These are phyloP conservation scores for Megaleporinus macrocephalus DNA, from an alignment of 2,113 vertebrate genomes.

Conservation along the genomic window DNA sequence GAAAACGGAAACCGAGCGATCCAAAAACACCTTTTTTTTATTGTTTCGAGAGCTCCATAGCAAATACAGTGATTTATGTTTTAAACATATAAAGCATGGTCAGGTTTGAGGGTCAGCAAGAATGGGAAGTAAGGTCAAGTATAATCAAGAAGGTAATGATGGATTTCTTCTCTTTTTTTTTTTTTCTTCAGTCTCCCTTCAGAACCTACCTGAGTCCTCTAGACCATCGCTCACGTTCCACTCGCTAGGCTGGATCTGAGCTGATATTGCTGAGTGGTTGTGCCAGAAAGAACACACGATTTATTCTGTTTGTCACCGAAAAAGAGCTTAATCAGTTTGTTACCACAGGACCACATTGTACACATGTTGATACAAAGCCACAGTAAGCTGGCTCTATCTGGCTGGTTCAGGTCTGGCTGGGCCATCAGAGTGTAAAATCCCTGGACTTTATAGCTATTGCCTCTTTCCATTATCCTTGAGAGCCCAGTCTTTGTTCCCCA, in stretches of 20 bases:
- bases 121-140: slow-evolving; percentile 57
- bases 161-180: slow-evolving; percentile 31
- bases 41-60: slow-evolving; percentile 19
- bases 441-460: slow-evolving; percentile 29
- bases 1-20: not conserved
- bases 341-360: slow-evolving; percentile 7
- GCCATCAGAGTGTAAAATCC: slow-evolving; percentile 3
- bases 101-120: slow-evolving; percentile 46
- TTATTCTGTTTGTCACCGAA: slow-evolving; percentile 7
- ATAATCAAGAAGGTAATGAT: slow-evolving; percentile 49
- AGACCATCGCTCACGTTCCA: not conserved
- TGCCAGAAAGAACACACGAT: slow-evolving; percentile 4
- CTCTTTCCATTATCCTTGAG: slow-evolving; percentile 42
- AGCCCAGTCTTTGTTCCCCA: slow-evolving; percentile 56
- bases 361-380: slow-evolving; percentile 43
- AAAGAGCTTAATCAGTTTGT: slow-evolving; percentile 10
- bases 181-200: slow-evolving; percentile 12
- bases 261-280: not conserved
- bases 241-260: slow-evolving; percentile 21
- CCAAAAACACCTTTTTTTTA: slow-evolving; percentile 24
- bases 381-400: slow-evolving; percentile 28
- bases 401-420: slow-evolving; percentile 4
- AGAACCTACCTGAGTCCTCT: not conserved
- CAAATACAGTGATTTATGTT: slow-evolving; percentile 56
- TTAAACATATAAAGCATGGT: slow-evolving; percentile 12